phyloP scores from a whole-genome alignment of 2,113 vertebrate genomes.

The Zosterops japonicus region DNA sequence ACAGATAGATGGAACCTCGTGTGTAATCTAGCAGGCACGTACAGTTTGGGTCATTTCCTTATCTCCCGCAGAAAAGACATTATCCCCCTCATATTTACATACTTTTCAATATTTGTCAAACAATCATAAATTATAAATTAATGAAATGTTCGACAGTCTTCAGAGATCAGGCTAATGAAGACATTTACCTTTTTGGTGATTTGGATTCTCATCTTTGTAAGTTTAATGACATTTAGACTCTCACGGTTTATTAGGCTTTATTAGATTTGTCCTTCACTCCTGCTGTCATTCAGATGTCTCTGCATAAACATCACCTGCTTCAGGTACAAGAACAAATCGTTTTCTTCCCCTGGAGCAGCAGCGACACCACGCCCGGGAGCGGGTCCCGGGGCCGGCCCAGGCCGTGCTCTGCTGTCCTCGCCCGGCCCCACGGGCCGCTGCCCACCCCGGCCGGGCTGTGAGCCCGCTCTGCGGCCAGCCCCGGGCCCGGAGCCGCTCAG shows the following conservation, averaged over 20 bases:
- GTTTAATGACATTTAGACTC: slow-evolving; percentile 90
- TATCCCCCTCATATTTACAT: slow-evolving; percentile 97
- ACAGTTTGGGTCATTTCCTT: slow-evolving; percentile 99
- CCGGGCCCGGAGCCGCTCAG: too few relatives aligned
- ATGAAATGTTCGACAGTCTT: slow-evolving; percentile 98
- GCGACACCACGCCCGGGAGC: not conserved
- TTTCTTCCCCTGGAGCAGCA: slow-evolving; percentile 9
- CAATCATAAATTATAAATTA: slow-evolving; percentile 99
- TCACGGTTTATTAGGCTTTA: slow-evolving; percentile 96
- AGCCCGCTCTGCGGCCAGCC: not conserved
- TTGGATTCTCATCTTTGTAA: slow-evolving; percentile 88
- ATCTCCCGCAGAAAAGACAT: slow-evolving; percentile 99
- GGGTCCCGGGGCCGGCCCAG: not conserved
- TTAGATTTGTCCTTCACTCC: slow-evolving; percentile 90
- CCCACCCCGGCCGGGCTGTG: not conserved
- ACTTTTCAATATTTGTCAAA: slow-evolving; percentile 99
- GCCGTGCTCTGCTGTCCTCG: not conserved
- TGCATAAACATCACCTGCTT: slow-evolving; percentile 90
- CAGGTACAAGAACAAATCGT: slow-evolving; percentile 81
- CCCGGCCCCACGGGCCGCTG: not conserved
- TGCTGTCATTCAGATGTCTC: slow-evolving; percentile 86
- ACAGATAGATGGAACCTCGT: slow-evolving; percentile 88
- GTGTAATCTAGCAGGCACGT: slow-evolving; percentile 94
- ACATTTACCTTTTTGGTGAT: slow-evolving; percentile 88
- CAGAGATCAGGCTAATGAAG: slow-evolving; percentile 97